A percentile compares a stretch with the other conserved stretches of the same genome.
Evolutionary conservation across 2,797 vertebrate genomes (phyloP).

Genomic region (Pseudotriccus pelzelni): DNA sequence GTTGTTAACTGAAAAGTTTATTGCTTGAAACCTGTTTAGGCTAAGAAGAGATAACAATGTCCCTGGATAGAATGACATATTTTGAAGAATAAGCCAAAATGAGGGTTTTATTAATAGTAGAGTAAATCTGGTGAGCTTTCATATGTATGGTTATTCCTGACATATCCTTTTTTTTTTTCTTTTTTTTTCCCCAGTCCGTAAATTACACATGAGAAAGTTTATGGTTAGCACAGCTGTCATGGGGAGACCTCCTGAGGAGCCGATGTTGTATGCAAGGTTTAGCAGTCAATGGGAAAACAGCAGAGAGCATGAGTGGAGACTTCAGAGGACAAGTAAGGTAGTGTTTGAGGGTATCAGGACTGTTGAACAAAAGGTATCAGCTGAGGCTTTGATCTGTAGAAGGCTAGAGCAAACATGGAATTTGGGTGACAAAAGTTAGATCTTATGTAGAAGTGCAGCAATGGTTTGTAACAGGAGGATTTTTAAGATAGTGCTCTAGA

Average conservation of each 20-base stretch:
- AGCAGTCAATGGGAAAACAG: background rate
- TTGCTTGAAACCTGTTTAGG: background rate
- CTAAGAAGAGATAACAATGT: background rate
- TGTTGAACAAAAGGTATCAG: background rate
- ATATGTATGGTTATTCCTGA: background rate
- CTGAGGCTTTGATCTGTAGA: background rate
- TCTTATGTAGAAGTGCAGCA: background rate
- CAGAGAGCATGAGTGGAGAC: background rate
- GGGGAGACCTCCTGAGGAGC: background rate
- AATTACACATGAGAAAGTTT: background rate
- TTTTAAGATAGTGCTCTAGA: background rate
- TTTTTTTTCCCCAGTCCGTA: accelerated
- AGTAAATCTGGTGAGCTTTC: background rate
- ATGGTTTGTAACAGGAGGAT: background rate
- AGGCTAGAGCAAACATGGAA: background rate
- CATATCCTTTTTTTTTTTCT: accelerated
- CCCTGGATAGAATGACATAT: background rate
- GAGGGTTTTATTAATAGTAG: background rate
- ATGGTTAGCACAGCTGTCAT: background rate
- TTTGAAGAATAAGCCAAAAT: background rate
- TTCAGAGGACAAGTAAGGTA: background rate
- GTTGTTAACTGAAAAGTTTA: background rate
- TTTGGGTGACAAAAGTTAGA: background rate
- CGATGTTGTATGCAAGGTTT: background rate
- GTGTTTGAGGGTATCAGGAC: background rate